These are phyloP conservation scores for Yponomeuta sedellus DNA, from an alignment of 2,888 invertebrate species.

Conservation along the genomic window DNA sequence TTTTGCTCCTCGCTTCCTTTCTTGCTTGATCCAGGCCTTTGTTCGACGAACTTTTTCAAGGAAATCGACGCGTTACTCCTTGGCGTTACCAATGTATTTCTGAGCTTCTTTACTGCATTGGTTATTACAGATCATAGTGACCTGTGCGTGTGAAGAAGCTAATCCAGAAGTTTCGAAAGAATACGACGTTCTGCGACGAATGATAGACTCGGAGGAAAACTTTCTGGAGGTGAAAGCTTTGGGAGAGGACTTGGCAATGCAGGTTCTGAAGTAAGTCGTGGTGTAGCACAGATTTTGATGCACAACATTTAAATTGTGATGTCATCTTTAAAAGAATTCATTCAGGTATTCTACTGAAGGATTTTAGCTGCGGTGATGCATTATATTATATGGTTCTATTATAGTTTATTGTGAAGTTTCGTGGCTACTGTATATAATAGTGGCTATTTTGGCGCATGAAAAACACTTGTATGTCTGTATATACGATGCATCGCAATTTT, in stretches of 20 bases:
- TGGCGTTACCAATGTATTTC: not conserved
- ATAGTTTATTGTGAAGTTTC: too few species aligned
- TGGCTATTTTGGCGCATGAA: too few species aligned
- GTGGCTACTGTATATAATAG: too few species aligned
- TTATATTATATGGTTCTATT: too few species aligned
- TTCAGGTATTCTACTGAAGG: too few species aligned
- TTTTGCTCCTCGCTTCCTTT: too few species aligned
- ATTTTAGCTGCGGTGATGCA: too few species aligned
- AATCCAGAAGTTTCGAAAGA: slow-evolving; percentile 92
- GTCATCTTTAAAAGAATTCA: too few species aligned
- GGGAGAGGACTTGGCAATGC: slow-evolving; percentile 95
- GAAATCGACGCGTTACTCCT: not conserved
- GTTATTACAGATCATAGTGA: slow-evolving; percentile 85
- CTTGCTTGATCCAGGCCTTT: too few species aligned
- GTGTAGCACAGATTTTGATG: not conserved
- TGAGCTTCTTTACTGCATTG: not conserved
- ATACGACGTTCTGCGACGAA: slow-evolving; percentile 88
- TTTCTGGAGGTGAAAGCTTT: slow-evolving; percentile 93
- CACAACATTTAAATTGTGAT: not conserved
- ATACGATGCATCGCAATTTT: too few species aligned
- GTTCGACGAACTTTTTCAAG: not conserved
- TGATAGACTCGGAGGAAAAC: slow-evolving; percentile 92
- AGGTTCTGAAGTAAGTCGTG: slow-evolving; percentile 85
- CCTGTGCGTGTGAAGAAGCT: slow-evolving; percentile 91
- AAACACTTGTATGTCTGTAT: too few species aligned